Conservation (phyloP, 1,140 invertebrate species). For the Diploscapter pachys region DNA sequence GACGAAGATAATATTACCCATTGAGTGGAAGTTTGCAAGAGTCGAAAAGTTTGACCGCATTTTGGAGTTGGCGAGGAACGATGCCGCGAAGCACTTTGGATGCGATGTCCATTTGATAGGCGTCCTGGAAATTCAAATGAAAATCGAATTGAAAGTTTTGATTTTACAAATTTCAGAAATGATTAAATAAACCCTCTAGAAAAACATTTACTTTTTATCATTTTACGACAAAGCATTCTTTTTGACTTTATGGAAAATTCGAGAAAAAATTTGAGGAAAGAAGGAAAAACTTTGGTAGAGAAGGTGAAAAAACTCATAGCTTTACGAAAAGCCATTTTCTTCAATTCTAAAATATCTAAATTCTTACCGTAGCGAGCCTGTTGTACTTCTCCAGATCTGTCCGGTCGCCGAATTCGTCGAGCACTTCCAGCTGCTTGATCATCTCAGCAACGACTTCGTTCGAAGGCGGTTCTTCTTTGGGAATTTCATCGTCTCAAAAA, state of each 20-base stretch:
- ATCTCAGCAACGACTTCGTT: conserved; percentile 20
- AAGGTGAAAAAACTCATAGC: too few species aligned
- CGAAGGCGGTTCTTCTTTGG: background rate
- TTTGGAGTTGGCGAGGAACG: conserved; percentile 36
- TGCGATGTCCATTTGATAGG: conserved; percentile 41
- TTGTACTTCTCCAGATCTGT: conserved; percentile 31
- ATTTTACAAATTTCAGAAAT: background rate
- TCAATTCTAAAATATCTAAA: background rate
- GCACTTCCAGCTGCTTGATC: conserved; percentile 29
- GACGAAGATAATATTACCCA: background rate
- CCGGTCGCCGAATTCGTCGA: conserved; percentile 23
- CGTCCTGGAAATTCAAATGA: conserved; percentile 34
- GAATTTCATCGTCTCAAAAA: background rate
- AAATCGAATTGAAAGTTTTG: background rate
- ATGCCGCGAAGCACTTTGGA: conserved; percentile 35
- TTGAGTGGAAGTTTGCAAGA: conserved; percentile 8
- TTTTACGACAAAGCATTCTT: background rate
- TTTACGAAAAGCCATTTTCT: background rate
- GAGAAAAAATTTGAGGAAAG: background rate
- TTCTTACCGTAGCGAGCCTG: conserved; percentile 23
- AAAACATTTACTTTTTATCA: background rate
- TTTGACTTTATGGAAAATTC: background rate
- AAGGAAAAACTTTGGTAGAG: background rate
- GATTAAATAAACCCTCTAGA: background rate
- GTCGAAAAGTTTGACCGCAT: conserved; percentile 41